Evolutionary conservation across 2,797 vertebrate species (phyloP), one percentile per base, ranked within the genome.

Genomic region (Buphagus erythrorhynchus): DNA sequence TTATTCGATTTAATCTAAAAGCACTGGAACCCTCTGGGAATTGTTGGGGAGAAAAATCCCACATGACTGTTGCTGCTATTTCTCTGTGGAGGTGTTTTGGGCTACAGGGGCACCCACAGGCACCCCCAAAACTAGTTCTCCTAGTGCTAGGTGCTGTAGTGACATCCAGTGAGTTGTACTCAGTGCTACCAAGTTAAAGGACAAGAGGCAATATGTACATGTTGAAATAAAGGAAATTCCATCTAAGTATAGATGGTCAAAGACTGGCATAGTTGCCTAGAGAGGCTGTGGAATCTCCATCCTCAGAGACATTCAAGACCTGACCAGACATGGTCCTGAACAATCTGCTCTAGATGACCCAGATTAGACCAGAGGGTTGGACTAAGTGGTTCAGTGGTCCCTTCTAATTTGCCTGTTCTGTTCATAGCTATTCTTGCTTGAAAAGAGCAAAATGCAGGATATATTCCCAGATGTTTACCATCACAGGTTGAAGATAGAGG

Each of bases 1-100:
- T 93, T 77, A 54, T 65, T 68, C n/a, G 12, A 33, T 68, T 77
- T 88, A 74, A 74, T 86, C 24, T 66, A 86, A 71, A 85, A 88
- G n/a, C 58, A 66, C 24, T n/a, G 33, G 57, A 86, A 61, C 36
- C 16, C 29, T 43, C 51, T 83, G 76, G 35, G 75, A 86, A 78
- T 68, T 62, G 31, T 6, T 75, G 18, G 28, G 29, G 38, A 72
- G 20, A 69, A 7, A 75, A 82, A 71, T 77, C 52, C 33, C 4
- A 1, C 24, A 7, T 67, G 45, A 51, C 20, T 67, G 17, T 65
- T 61, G 26, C 57, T 67, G 38, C 31, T 78, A 2, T n/a, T 94
- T 62, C 35, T 83, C 72, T 69, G 7, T 0, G 2, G 13, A 2
- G 0, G 0, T 19, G 43, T 82, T 71, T n/a, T 26, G 12, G 21